Evolutionary conservation across 1,140 invertebrate genomes (phyloP).

Genomic region (Dendroctonus valens): DNA sequence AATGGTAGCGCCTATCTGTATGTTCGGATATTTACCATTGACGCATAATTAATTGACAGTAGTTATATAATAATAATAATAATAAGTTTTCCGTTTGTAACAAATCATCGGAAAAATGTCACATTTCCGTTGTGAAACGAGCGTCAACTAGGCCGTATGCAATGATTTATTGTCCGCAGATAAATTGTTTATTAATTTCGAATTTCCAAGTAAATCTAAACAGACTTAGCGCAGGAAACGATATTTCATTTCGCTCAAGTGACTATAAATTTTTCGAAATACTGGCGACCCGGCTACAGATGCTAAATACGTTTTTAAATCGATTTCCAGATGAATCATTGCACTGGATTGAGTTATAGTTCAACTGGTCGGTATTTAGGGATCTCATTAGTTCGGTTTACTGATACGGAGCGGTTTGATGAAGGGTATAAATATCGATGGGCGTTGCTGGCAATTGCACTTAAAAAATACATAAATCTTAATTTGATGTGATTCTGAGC

Average conservation of each 20-base stretch:
- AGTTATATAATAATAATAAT: too few species aligned
- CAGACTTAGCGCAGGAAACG: constrained; percentile 1
- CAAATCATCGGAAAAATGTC: background rate
- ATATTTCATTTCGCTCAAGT: constrained; percentile 1
- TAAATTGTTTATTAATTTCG: constrained; percentile 12
- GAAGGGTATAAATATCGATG: too few species aligned
- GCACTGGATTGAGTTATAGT: constrained; percentile 2
- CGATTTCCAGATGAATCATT: background rate
- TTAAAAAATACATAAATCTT: too few species aligned
- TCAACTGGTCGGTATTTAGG: background rate
- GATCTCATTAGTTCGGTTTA: too few species aligned
- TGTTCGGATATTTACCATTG: too few species aligned
- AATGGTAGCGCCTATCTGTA: too few species aligned
- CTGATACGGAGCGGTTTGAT: too few species aligned
- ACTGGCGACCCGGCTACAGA: background rate
- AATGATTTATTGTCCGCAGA: constrained; percentile 2
- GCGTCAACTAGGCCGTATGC: background rate
- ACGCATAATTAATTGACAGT: too few species aligned
- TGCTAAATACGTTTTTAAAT: background rate
- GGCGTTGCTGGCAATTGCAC: too few species aligned
- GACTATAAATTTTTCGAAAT: constrained; percentile 2
- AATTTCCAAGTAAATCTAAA: constrained; percentile 7
- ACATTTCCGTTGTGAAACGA: constrained; percentile 1
- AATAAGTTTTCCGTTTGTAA: background rate
- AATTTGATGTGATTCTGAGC: too few species aligned